A percentile compares a stretch with the other conserved stretches of the same genome.
These are phyloP conservation scores for Brachyhypopomus gauderio DNA, from an alignment of 2,113 vertebrate species.

Conservation along the genomic window DNA sequence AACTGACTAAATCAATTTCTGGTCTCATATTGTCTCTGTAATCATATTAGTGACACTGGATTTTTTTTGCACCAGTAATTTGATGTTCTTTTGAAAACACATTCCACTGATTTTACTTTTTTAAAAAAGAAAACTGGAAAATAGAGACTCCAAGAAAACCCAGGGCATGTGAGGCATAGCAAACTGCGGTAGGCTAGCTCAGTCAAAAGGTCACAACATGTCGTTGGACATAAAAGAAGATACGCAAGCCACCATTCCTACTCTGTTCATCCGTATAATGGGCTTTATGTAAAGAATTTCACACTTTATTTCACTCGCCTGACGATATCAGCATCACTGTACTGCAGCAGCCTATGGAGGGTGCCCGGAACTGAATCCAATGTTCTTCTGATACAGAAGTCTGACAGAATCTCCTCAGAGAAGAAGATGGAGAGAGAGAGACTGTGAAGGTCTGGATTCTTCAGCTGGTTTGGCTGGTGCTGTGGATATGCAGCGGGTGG, in stretches of 20 bases:
- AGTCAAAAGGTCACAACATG: slow-evolving; percentile 69
- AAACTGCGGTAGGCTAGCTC: slow-evolving; percentile 28
- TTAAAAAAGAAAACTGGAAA: background rate
- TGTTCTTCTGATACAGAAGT: slow-evolving; percentile 56
- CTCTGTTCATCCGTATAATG: slow-evolving; percentile 66
- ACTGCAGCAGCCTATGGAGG: slow-evolving; percentile 50
- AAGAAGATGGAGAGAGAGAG: slow-evolving; percentile 49
- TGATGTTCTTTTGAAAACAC: slow-evolving; percentile 9
- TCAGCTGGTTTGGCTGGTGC: slow-evolving; percentile 67
- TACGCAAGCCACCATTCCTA: slow-evolving; percentile 65
- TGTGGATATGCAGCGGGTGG: slow-evolving; percentile 75
- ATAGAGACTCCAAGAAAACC: slow-evolving; percentile 1
- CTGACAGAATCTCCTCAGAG: slow-evolving; percentile 59
- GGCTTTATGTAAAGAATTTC: slow-evolving; percentile 75
- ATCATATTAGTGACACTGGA: slow-evolving; percentile 3
- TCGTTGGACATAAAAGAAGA: slow-evolving; percentile 63
- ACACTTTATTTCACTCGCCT: slow-evolving; percentile 79
- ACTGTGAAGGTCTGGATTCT: slow-evolving; percentile 55
- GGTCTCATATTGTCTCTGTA: slow-evolving; percentile 50
- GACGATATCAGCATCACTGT: slow-evolving; percentile 71
- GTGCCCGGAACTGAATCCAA: slow-evolving; percentile 55
- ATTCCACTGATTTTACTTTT: slow-evolving; percentile 20
- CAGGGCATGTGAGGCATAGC: background rate
- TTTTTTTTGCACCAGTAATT: background rate
- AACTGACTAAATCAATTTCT: slow-evolving; percentile 50